These are phyloP conservation scores for Xenopus petersii DNA, from an alignment of 2,797 vertebrate species.

Conservation along the genomic window DNA sequence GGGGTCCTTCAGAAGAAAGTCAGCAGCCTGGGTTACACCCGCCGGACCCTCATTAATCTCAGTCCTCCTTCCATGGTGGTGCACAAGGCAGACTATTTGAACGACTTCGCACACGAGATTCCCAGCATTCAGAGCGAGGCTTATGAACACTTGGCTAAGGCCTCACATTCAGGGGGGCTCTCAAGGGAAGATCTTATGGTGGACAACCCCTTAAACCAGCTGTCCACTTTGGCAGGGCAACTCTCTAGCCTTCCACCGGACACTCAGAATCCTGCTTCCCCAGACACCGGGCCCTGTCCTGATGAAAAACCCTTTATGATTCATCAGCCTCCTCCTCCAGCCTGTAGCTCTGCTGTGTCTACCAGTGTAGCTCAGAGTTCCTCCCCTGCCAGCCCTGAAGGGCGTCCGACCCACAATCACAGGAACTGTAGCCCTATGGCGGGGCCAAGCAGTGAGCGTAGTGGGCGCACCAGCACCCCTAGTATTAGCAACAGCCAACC, in stretches of 20 bases:
- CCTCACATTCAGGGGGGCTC: constrained; percentile 61
- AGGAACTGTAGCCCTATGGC: constrained; percentile 86
- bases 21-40: constrained; percentile 83
- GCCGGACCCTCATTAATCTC: constrained; percentile 88
- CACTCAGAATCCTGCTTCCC: constrained; percentile 80
- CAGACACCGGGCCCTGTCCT: constrained; percentile 83
- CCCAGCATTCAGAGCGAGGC: constrained; percentile 79
- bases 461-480: constrained; percentile 86
- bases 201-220: constrained; percentile 95
- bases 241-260: constrained; percentile 90
- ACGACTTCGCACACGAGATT: constrained; percentile 77
- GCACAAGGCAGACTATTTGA: constrained; percentile 84
- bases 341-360: constrained; percentile 69
- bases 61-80: constrained; percentile 92
- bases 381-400: constrained; percentile 85
- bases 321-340: constrained; percentile 80
- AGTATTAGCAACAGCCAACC: constrained; percentile 94
- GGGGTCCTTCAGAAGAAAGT: constrained; percentile 94
- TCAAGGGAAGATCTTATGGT: constrained; percentile 84
- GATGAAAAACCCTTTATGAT: constrained; percentile 94
- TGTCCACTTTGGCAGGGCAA: constrained; percentile 92
- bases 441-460: constrained; percentile 88
- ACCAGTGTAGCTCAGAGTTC: constrained; percentile 74
- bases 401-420: constrained; percentile 71
- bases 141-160: constrained; percentile 75